Conservation (phyloP, 2,113 vertebrate genomes). For the Syngnathus scovelli region DNA sequence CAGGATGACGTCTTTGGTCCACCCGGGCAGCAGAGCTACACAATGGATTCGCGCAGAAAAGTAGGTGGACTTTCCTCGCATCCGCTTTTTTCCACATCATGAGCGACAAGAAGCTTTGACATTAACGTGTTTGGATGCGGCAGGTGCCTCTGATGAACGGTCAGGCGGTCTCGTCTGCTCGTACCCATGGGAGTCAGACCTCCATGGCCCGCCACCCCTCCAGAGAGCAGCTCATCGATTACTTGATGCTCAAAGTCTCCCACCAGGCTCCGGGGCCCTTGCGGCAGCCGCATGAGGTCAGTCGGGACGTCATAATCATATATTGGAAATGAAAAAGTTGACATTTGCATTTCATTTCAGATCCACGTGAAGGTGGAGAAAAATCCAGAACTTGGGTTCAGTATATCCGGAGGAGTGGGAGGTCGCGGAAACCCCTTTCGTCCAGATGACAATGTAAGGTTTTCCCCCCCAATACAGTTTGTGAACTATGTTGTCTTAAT, state of each 20-base stretch:
- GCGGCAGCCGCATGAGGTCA: conserved; percentile 79
- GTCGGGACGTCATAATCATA: background rate
- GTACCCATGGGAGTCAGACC: conserved; percentile 76
- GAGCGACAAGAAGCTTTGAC: background rate
- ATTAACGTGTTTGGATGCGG: background rate
- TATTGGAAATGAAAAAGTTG: background rate
- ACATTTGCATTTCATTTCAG: conserved; percentile 63
- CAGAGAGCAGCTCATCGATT: conserved; percentile 95
- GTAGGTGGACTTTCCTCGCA: conserved; percentile 47
- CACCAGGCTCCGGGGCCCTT: conserved; percentile 76
- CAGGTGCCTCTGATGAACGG: conserved; percentile 96
- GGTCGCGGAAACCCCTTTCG: conserved; percentile 94
- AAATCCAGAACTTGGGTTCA: conserved; percentile 97
- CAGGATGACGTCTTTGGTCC: conserved; percentile 83
- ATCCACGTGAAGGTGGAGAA: conserved; percentile 90
- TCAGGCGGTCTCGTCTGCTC: conserved; percentile 81
- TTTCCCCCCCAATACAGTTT: background rate
- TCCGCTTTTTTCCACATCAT: background rate
- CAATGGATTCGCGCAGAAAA: conserved; percentile 84
- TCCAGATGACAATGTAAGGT: conserved; percentile 88
- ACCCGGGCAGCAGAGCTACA: conserved; percentile 78
- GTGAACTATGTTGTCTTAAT: too few species aligned
- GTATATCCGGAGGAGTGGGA: conserved; percentile 95
- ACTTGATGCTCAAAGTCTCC: conserved; percentile 94
- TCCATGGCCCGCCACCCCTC: conserved; percentile 88